Conservation (phyloP, 1,140 invertebrate species). For the Myzus persicae region DNA sequence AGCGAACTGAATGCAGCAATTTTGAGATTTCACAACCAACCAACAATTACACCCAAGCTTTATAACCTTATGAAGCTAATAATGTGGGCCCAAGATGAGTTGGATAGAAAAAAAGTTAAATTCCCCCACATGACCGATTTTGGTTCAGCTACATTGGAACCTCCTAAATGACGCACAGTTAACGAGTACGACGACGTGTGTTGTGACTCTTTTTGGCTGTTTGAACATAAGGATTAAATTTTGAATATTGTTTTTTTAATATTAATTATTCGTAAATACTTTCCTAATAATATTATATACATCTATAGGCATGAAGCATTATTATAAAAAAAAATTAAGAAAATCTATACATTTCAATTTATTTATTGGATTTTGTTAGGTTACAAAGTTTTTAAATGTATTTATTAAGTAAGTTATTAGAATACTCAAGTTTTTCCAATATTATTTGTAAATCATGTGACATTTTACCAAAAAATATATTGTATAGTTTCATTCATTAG, state of each 20-base stretch:
- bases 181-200: slow-evolving; percentile 53
- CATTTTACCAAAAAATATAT: slow-evolving; percentile 28
- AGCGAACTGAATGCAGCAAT: slow-evolving; percentile 97
- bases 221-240: slow-evolving; percentile 53
- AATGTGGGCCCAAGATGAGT: slow-evolving; percentile 93
- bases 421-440: neutral
- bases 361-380: neutral
- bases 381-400: neutral
- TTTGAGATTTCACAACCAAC: slow-evolving; percentile 88
- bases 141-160: slow-evolving; percentile 80
- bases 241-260: slow-evolving; percentile 27
- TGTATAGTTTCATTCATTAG: slow-evolving; percentile 34
- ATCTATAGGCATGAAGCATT: neutral
- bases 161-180: slow-evolving; percentile 70
- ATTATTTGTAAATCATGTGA: slow-evolving; percentile 12
- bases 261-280: slow-evolving; percentile 17
- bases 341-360: neutral
- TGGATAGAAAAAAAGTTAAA: slow-evolving; percentile 92
- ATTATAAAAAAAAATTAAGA: neutral
- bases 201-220: slow-evolving; percentile 56
- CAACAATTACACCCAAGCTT: slow-evolving; percentile 86
- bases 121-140: slow-evolving; percentile 93
- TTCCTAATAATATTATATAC: slow-evolving; percentile 39
- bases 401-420: neutral
- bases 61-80: slow-evolving; percentile 92